These are phyloP conservation scores for Hetaerina americana DNA, from an alignment of 1,140 invertebrate genomes.

Conservation along the genomic window DNA sequence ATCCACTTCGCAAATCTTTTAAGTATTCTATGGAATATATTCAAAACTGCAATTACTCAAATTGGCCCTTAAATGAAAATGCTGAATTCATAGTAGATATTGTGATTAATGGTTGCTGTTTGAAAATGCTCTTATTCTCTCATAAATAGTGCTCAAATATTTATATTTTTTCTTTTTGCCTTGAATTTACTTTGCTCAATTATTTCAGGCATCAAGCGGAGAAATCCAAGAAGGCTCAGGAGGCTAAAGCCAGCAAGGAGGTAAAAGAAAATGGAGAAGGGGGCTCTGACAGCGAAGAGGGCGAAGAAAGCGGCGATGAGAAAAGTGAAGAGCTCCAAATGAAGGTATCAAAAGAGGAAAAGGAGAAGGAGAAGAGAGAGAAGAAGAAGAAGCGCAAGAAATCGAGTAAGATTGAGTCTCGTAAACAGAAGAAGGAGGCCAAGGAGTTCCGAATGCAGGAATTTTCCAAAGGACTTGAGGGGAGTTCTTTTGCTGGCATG, in stretches of 20 bases:
- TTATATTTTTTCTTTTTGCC: conserved; percentile 25
- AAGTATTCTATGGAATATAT: no score
- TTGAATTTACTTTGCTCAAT: conserved; percentile 24
- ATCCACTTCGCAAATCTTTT: no score
- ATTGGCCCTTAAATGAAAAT: no score
- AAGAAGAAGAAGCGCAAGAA: conserved; percentile 23
- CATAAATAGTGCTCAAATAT: no score
- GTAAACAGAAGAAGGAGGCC: conserved; percentile 33
- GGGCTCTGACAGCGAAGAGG: conserved; percentile 12
- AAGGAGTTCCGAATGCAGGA: conserved; percentile 26
- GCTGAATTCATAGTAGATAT: not conserved
- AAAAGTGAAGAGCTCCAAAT: conserved; percentile 15
- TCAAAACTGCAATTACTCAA: no score
- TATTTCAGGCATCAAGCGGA: conserved; percentile 27
- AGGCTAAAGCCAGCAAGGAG: not conserved
- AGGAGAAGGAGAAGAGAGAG: conserved; percentile 24
- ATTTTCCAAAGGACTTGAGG: conserved; percentile 27
- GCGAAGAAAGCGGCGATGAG: conserved; percentile 6
- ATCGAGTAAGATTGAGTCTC: not conserved
- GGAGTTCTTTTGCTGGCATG: not conserved
- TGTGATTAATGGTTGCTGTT: conserved; percentile 25
- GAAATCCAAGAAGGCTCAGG: conserved; percentile 15
- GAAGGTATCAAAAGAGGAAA: conserved; percentile 20
- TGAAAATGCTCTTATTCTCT: no score
- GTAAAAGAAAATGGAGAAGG: conserved; percentile 15